A percentile compares a stretch with the other conserved stretches of the same genome.
phyloP scores from a whole-genome alignment of 2,888 invertebrate species.

The Antheraea yamamai region DNA sequence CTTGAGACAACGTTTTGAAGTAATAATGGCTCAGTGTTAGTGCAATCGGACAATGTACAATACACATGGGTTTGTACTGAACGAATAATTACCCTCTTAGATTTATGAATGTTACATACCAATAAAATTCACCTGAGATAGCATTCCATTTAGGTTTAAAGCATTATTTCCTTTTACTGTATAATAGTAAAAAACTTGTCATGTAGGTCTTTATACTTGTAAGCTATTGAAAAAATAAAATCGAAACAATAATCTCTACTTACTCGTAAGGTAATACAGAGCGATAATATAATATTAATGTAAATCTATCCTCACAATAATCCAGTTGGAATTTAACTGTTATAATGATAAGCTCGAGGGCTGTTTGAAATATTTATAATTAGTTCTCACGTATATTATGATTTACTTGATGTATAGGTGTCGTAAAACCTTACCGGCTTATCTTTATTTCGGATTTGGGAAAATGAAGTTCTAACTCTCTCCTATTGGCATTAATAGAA shows the following conservation, averaged over 20 bases:
- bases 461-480: neutral
- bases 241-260: slow-evolving; percentile 8
- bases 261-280: neutral
- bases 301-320: slow-evolving; percentile 4
- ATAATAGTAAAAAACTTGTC: neutral
- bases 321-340: slow-evolving; percentile 18
- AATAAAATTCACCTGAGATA: no score
- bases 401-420: slow-evolving; percentile 36
- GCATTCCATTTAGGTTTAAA: neutral
- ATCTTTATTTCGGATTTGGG: slow-evolving; percentile 30
- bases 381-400: slow-evolving; percentile 51
- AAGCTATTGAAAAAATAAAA: neutral
- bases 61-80: neutral
- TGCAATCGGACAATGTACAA: neutral
- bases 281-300: slow-evolving; percentile 9
- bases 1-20: neutral
- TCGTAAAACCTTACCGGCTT: slow-evolving; percentile 43
- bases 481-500: neutral
- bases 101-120: no score
- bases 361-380: slow-evolving; percentile 45
- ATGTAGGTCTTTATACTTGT: neutral
- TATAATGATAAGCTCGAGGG: slow-evolving; percentile 28
- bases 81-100: no score
- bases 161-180: neutral
- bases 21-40: neutral